Evolutionary conservation across 1,140 invertebrate species (phyloP).

Genomic region (Meloidogyne floridensis): DNA sequence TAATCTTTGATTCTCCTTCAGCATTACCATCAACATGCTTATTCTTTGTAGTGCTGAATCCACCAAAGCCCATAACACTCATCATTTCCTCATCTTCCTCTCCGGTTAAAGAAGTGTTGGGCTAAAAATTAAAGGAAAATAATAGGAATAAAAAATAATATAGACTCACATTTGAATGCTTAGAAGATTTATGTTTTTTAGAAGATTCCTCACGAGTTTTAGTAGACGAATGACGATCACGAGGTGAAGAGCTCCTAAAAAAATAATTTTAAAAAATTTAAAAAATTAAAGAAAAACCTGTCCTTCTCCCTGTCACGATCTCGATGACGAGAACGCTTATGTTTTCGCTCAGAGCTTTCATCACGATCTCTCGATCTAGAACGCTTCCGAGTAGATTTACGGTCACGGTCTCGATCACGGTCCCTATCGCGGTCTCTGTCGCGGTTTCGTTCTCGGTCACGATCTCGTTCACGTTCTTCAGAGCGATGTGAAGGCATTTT

Average conservation of each 20-base stretch:
- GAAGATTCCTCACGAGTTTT: constrained; percentile 3
- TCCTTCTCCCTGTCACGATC: constrained; percentile 3
- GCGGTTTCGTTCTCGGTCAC: neutral
- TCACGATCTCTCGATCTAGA: neutral
- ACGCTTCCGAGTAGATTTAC: neutral
- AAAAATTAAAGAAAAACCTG: neutral
- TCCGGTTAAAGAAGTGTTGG: neutral
- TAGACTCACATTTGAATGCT: neutral
- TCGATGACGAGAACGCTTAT: neutral
- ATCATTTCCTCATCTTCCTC: constrained; percentile 82
- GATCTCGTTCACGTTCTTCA: neutral
- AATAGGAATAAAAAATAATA: neutral
- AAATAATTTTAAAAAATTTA: neutral
- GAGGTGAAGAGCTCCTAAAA: neutral
- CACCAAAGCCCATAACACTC: constrained; percentile 92
- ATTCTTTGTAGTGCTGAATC: constrained; percentile 87
- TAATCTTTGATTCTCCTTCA: constrained; percentile 86
- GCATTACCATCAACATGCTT: constrained; percentile 91
- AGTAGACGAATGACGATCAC: neutral
- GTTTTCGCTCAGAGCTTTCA: neutral
- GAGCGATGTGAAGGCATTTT: neutral
- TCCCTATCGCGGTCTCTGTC: neutral
- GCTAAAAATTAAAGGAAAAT: constrained; percentile 7
- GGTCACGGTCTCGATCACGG: constrained; percentile 4
- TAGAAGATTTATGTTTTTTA: neutral